Evolutionary conservation across 1,140 invertebrate genomes (phyloP), one percentile per base, ranked within the genome.

Genomic region (Bombus consobrinus): DNA sequence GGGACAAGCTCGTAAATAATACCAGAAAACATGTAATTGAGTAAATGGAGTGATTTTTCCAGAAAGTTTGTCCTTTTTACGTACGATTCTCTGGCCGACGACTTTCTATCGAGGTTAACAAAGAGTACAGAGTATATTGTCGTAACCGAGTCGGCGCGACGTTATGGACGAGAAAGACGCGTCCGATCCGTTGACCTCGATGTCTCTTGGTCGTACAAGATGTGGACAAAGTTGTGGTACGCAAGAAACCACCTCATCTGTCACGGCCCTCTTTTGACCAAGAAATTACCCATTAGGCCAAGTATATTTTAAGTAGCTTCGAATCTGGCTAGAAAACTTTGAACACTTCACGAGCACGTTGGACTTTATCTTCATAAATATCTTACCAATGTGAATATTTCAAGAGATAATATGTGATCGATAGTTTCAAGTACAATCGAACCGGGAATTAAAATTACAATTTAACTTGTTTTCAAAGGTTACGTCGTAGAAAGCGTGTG

Each of bases 101-200:
- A 47, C 47, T 75, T 75, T 75, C 73, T 75, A 8, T 22, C 32
- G 10, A 62, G 59, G 47, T 53, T 74, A 32, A 32, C 32, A 9
- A 32, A 25, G 22, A 47, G 43, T 22, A 37, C 32, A 34, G 72
- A 41, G 72, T n/a, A 74, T 74, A 74, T 53, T 53, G 43, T 74
- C 32, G 71, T 41, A 9, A 39, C 72, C n/a, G 53, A 47, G 69
- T 25, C 39, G 66, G 25, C n/a, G 62, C n/a, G 34, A 71, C 69
- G 37, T 71, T 39, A 39, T 28, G 28, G 28, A 6, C 39, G 69
- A 72, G 34, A 37, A 75, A 37, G 57, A 75, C 73, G 73, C 73
- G 47, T 53, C 47, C 47, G 47, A 75, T 57, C 32, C 47, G 73
- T 75, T 75, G 73, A 75, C 73, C 73, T 25, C 73, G 73, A 53